phyloP scores from a whole-genome alignment of 1,140 invertebrate species.

The Pachyrhynchus sulphureomaculatus region DNA sequence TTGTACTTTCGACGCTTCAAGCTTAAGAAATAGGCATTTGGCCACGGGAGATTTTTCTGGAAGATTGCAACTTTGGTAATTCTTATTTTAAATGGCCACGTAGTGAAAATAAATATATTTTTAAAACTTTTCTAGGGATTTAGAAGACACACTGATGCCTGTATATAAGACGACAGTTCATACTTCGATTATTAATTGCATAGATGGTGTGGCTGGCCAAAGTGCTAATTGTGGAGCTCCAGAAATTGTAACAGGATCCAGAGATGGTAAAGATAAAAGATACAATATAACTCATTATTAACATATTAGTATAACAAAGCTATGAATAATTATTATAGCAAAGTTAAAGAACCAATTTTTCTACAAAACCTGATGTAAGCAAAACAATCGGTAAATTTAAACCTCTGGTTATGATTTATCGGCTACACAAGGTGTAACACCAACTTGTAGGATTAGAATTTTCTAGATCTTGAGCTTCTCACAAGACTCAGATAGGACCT shows the following conservation, averaged over 20 bases:
- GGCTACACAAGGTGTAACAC: too few relatives aligned
- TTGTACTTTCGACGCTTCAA: conserved; percentile 88
- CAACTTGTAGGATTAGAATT: too few relatives aligned
- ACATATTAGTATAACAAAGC: too few relatives aligned
- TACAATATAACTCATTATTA: not conserved
- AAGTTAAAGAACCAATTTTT: too few relatives aligned
- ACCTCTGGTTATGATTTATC: too few relatives aligned
- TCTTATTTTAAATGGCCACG: not conserved
- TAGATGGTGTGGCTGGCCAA: conserved; percentile 90
- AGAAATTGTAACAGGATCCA: conserved; percentile 90
- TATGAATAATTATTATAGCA: too few relatives aligned
- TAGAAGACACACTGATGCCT: conserved; percentile 71
- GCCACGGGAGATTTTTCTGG: conserved; percentile 93
- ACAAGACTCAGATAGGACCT: too few relatives aligned
- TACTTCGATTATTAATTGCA: conserved; percentile 85
- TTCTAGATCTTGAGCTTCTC: too few relatives aligned
- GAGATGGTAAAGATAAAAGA: conserved; percentile 70
- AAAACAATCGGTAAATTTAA: too few relatives aligned
- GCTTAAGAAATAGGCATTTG: conserved; percentile 73
- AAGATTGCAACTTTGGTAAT: conserved; percentile 77
- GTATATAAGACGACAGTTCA: conserved; percentile 85
- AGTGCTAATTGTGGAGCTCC: conserved; percentile 83
- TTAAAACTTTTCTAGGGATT: conserved; percentile 70
- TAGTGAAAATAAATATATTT: not conserved
- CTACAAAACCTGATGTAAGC: too few relatives aligned